Evolutionary conservation across 2,113 vertebrate genomes (phyloP), one percentile per base, ranked within the genome.

Genomic region (Chionodraco myersi): DNA sequence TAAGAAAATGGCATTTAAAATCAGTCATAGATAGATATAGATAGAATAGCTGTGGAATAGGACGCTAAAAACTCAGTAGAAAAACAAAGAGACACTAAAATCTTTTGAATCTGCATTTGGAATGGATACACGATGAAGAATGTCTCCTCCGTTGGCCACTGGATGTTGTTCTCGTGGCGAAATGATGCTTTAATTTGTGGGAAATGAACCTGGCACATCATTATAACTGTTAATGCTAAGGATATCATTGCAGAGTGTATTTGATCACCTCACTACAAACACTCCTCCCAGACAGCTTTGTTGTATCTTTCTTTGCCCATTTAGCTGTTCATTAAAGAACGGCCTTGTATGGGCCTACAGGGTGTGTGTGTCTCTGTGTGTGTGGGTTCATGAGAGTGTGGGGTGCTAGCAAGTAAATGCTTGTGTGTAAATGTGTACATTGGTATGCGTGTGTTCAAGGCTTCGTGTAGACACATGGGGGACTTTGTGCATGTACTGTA

Each of bases 181-280:
- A 85, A 72, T 72, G 15, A 83, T 67, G 77, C 75, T 77, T 88
- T 69, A 82, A 73, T 87, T 87, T 77, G 54, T 21, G 45, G 67
- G 70, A 88, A 92, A 82, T 70, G 60, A 88, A 74, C 48, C 78
- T 15, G 57, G 76, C 78, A 87, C 76, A 87, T 90, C 78, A 75
- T 90, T 77, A 82, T 49, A 86, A 73, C 48, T 84, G 60, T 77
- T 86, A 86, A 87, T 82, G 66, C 86, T 77, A 70, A 78, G 83
- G 79, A 79, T 88, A 79, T 91, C 69, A 80, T 77, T 74, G 84
- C 84, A 1, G 58, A 73, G 62, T 54, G 82, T 85, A 86, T 92
- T 88, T 92, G 89, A 92, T 90, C 89, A 87, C 86, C 82, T 85
- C 68, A 87, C 89, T 88, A 84, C 91, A 92, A 92, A 91, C 87